These are phyloP conservation scores for Drosophila nigritarsus DNA, from an alignment of 2,888 invertebrate genomes.

Conservation along the genomic window DNA sequence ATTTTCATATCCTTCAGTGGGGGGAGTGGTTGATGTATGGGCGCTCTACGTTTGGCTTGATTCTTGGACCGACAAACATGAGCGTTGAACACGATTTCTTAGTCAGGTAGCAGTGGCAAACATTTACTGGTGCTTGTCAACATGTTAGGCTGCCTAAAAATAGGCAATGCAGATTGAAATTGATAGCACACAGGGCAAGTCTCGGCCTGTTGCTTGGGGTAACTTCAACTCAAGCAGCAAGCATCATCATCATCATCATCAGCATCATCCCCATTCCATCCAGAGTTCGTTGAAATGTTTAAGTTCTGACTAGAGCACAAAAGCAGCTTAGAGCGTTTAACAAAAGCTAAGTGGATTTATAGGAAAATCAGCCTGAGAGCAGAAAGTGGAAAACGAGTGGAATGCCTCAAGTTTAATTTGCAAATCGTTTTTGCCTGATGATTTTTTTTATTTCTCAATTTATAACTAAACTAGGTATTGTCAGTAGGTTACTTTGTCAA, in stretches of 20 bases:
- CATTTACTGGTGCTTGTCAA: constrained; percentile 69
- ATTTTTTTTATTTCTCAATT: no score
- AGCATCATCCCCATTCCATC: constrained; percentile 1
- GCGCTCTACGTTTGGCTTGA: constrained; percentile 24
- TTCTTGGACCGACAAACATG: constrained; percentile 11
- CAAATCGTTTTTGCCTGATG: background rate
- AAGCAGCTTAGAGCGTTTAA: constrained; percentile 46
- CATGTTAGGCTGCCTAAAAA: constrained; percentile 56
- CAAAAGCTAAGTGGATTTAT: constrained; percentile 6
- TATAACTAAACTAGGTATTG: background rate
- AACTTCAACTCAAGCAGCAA: background rate
- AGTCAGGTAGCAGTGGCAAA: constrained; percentile 29
- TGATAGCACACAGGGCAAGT: constrained; percentile 46
- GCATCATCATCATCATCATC: background rate
- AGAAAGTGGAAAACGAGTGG: background rate
- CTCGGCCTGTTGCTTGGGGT: constrained; percentile 14
- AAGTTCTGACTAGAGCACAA: constrained; percentile 61
- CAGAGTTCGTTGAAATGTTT: constrained; percentile 42
- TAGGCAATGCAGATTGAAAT: constrained; percentile 69
- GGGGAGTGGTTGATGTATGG: background rate
- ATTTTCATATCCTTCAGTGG: constrained; percentile 57
- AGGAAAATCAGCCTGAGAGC: background rate
- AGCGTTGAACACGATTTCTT: constrained; percentile 18
- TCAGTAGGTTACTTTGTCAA: background rate
- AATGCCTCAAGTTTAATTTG: background rate